These are phyloP conservation scores for Bufo bufo DNA, from an alignment of 2,113 vertebrate species.

Conservation along the genomic window DNA sequence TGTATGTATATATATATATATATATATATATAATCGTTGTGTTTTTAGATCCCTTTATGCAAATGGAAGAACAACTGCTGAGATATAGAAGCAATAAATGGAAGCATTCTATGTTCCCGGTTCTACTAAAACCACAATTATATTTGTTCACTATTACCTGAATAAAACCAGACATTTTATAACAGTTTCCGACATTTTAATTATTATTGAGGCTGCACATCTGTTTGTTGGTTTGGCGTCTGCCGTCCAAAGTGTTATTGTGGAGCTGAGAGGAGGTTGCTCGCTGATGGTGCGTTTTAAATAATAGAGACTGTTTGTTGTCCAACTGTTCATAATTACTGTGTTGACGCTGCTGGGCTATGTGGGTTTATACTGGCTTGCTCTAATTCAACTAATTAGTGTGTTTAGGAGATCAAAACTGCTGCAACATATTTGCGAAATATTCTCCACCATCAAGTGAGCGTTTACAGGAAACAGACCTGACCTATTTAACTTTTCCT, in stretches of 20 bases:
- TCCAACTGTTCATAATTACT: slow-evolving; percentile 60
- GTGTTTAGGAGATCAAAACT: slow-evolving; percentile 56
- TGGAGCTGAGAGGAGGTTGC: slow-evolving; percentile 44
- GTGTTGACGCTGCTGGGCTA: slow-evolving; percentile 59
- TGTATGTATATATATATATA: neutral
- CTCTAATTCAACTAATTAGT: slow-evolving; percentile 59
- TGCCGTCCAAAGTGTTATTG: slow-evolving; percentile 56
- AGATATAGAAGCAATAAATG: slow-evolving; percentile 28
- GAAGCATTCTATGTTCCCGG: slow-evolving; percentile 5
- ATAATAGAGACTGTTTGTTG: slow-evolving; percentile 59
- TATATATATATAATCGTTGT: neutral
- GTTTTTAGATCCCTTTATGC: neutral
- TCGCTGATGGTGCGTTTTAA: slow-evolving; percentile 55
- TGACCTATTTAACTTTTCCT: slow-evolving; percentile 48
- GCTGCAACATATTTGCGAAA: slow-evolving; percentile 55
- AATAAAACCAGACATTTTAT: slow-evolving; percentile 55
- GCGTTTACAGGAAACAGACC: slow-evolving; percentile 20
- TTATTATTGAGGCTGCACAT: slow-evolving; percentile 57
- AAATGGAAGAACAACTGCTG: slow-evolving; percentile 18
- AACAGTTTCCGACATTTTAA: slow-evolving; percentile 43
- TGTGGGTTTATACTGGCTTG: slow-evolving; percentile 58
- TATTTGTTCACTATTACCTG: slow-evolving; percentile 57
- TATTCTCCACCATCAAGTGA: slow-evolving; percentile 32
- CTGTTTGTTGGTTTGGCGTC: slow-evolving; percentile 58
- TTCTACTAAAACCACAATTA: slow-evolving; percentile 50